Conservation (phyloP, 2,888 invertebrate species). For the Synergus japonicus region DNA sequence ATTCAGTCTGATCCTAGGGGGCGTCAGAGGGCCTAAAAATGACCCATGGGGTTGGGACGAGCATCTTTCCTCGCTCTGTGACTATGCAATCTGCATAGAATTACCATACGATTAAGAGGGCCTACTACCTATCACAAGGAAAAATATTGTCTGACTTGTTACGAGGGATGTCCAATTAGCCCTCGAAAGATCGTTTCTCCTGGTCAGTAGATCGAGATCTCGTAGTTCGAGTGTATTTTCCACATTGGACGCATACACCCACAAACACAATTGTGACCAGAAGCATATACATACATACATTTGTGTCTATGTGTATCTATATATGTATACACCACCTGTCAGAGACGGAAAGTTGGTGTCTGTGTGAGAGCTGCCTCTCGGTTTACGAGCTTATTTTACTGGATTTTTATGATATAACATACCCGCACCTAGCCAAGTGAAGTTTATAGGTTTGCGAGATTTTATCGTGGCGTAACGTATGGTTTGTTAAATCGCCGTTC, state of each 20-base stretch:
- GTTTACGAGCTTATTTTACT: conserved; percentile 77
- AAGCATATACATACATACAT: too few species aligned
- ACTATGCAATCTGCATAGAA: conserved; percentile 76
- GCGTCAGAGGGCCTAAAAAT: conserved; percentile 64
- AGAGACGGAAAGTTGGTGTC: conserved; percentile 1
- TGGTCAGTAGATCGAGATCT: conserved; percentile 53
- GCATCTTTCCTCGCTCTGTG: conserved; percentile 69
- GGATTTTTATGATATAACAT: conserved; percentile 77
- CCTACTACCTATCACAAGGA: conserved; percentile 55
- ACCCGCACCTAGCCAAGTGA: conserved; percentile 70
- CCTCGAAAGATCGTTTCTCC: conserved; percentile 52
- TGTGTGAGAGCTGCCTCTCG: conserved; percentile 61
- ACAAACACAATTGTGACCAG: too few species aligned
- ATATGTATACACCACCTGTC: not conserved
- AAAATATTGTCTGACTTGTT: conserved; percentile 43
- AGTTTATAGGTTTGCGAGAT: conserved; percentile 77
- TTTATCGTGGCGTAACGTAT: conserved; percentile 76
- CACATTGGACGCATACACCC: too few species aligned
- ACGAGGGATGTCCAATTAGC: conserved; percentile 57
- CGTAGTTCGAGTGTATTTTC: not conserved
- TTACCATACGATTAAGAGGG: conserved; percentile 75
- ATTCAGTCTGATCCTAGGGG: conserved; percentile 35
- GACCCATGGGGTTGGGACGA: conserved; percentile 64
- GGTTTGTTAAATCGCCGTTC: conserved; percentile 76
- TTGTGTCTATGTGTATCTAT: too few species aligned